Conservation (phyloP, 2,113 vertebrate species). For the Emberiza fucata region DNA sequence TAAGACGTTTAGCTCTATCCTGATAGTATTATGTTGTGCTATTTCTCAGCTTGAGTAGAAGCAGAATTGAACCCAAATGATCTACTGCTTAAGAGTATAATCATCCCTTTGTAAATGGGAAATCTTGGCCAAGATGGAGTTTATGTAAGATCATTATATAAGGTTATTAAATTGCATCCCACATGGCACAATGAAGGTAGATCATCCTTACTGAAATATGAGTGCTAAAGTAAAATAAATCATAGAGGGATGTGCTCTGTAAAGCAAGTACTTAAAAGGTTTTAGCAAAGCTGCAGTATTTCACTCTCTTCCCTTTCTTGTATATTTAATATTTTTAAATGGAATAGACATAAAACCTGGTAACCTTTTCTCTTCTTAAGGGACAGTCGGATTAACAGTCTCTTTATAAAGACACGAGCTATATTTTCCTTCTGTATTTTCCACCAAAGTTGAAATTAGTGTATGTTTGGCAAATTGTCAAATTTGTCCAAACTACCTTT, state of each 20-base stretch:
- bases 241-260: neutral
- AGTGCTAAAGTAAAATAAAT: neutral
- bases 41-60: neutral
- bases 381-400: neutral
- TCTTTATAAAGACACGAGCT: neutral
- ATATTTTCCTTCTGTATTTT: neutral
- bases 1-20: neutral
- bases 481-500: neutral
- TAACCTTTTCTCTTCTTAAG: neutral
- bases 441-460: neutral
- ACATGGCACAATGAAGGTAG: neutral
- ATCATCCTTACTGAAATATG: conserved; percentile 2
- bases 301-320: neutral
- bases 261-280: neutral
- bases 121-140: conserved; percentile 14
- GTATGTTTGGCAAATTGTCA: neutral
- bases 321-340: neutral
- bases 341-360: neutral
- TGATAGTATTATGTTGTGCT: neutral
- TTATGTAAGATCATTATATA: conserved; percentile 52
- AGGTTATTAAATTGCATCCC: conserved; percentile 41
- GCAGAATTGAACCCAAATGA: neutral
- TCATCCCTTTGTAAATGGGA: conserved; percentile 12
- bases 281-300: neutral
- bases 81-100: conserved; percentile 23